A percentile compares a stretch with the other conserved stretches of the same genome.
Conservation (phyloP, 2,888 invertebrate genomes). For the Diogma glabrata region DNA sequence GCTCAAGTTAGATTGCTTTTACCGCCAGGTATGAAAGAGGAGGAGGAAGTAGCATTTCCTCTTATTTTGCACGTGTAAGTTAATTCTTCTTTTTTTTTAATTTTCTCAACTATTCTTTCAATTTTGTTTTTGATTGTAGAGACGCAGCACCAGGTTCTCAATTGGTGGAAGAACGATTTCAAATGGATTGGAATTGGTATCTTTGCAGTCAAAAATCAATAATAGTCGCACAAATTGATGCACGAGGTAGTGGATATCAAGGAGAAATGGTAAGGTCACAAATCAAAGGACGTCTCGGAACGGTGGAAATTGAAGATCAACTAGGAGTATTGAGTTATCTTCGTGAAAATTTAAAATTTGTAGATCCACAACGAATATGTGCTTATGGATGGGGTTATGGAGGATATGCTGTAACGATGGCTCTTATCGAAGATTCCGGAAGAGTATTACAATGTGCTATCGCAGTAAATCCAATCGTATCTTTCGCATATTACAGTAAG, state of each 20-base stretch:
- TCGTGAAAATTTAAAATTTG: constrained; percentile 65
- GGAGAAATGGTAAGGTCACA: constrained; percentile 63
- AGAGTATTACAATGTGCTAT: constrained; percentile 75
- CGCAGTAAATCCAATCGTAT: constrained; percentile 76
- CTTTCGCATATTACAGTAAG: constrained; percentile 68
- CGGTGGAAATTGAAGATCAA: constrained; percentile 67
- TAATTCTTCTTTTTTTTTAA: neutral
- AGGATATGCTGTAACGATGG: constrained; percentile 71
- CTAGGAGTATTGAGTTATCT: constrained; percentile 62
- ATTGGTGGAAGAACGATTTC: constrained; percentile 69
- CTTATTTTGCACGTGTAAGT: constrained; percentile 69
- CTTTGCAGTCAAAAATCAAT: constrained; percentile 69
- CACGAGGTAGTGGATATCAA: constrained; percentile 73
- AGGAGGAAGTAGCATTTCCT: constrained; percentile 71
- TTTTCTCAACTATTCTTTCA: neutral
- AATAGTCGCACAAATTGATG: constrained; percentile 82
- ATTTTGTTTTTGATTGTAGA: constrained; percentile 34
- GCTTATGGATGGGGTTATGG: constrained; percentile 83
- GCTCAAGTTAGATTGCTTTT: constrained; percentile 67
- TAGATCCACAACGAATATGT: constrained; percentile 68
- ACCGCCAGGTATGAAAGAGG: constrained; percentile 73
- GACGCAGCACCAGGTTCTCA: constrained; percentile 76
- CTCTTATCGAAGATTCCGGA: constrained; percentile 62
- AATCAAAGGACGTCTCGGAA: constrained; percentile 60
- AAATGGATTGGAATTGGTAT: constrained; percentile 75